These are phyloP conservation scores for Atherinosoma microstoma DNA, from an alignment of 2,797 vertebrate species.

Conservation along the genomic window DNA sequence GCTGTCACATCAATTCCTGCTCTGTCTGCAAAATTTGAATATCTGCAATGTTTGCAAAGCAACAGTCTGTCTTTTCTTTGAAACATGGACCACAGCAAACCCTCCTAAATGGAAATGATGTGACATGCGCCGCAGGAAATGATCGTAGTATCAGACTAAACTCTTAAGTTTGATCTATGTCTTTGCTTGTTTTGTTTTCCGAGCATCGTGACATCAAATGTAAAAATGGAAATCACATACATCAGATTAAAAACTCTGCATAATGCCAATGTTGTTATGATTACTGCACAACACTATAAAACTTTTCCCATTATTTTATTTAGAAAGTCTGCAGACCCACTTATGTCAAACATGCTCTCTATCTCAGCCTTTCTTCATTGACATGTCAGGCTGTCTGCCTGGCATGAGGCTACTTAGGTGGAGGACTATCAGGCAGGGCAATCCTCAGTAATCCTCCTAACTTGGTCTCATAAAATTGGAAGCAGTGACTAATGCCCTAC, in stretches of 20 bases:
- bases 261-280: background rate
- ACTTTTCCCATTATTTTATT: conserved; percentile 19
- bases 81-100: conserved; percentile 24
- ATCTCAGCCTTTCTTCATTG: background rate
- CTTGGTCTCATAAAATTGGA: conserved; percentile 1
- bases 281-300: conserved; percentile 1
- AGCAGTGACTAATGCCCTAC: conserved; percentile 4
- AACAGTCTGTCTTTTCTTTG: conserved; percentile 49
- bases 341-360: conserved; percentile 1
- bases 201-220: background rate
- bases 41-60: conserved; percentile 52
- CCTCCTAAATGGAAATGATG: conserved; percentile 39
- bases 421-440: conserved; percentile 23
- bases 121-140: conserved; percentile 42
- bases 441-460: conserved; percentile 51
- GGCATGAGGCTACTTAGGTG: conserved; percentile 51
- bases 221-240: background rate
- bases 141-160: conserved; percentile 41
- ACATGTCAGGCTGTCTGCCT: conserved; percentile 42
- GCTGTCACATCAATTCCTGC: conserved; percentile 55
- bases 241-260: no score
- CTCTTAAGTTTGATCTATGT: conserved; percentile 23
- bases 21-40: conserved; percentile 39
- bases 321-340: conserved; percentile 9
- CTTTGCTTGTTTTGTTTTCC: background rate